Percentiles rank a stretch among this genome's conserved stretches.
Conservation (phyloP, 2,888 invertebrate species). For the Acleris laterana region DNA sequence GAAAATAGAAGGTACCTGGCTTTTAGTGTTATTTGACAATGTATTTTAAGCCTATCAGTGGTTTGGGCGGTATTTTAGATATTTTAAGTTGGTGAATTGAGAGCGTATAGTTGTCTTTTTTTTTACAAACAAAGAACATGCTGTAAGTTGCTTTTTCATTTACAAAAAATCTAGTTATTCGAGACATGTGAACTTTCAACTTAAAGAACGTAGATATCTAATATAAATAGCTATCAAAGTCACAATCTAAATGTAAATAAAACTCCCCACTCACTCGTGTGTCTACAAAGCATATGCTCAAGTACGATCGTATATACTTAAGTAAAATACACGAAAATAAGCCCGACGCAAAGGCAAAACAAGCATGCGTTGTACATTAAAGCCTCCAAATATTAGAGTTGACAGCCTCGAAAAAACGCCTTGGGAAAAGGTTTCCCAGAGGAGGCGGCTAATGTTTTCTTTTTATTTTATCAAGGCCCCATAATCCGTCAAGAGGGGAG, state of each 20-base stretch:
- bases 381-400: constrained; percentile 59
- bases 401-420: constrained; percentile 68
- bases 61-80: too few relatives aligned
- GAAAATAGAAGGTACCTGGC: constrained; percentile 29
- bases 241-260: too few relatives aligned
- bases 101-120: too few relatives aligned
- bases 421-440: constrained; percentile 64
- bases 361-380: constrained; percentile 36
- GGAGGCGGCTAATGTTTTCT: constrained; percentile 76
- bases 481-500: constrained; percentile 74
- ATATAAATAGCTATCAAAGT: too few relatives aligned
- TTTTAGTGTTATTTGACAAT: background rate
- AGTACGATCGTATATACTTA: background rate
- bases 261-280: too few relatives aligned
- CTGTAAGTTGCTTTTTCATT: too few relatives aligned
- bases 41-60: too few relatives aligned
- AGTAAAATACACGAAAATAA: constrained; percentile 3
- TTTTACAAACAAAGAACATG: too few relatives aligned
- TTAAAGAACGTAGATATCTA: too few relatives aligned
- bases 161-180: too few relatives aligned
- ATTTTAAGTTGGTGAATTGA: too few relatives aligned
- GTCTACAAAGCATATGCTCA: background rate
- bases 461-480: constrained; percentile 75
- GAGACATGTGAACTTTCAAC: too few relatives aligned
- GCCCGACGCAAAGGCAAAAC: constrained; percentile 39